Evolutionary conservation across 2,888 invertebrate genomes (phyloP), one percentile per base, ranked within the genome.

Genomic region (Calliphora vomitoria): DNA sequence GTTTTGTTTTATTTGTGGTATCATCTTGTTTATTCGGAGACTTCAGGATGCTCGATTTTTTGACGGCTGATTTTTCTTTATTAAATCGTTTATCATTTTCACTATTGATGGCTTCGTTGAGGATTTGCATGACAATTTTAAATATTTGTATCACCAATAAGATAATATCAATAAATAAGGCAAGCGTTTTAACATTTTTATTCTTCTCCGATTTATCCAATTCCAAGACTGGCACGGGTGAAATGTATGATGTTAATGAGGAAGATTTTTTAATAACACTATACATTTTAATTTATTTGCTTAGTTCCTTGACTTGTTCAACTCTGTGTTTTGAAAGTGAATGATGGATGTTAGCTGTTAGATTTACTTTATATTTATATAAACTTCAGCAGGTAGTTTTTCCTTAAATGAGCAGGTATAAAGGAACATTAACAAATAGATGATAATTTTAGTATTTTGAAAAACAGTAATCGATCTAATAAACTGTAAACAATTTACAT

Each of bases 101-200:
- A 18, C 25, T 58, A 4, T 11, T 44, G 25, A 15, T 1, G 4
- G n/a, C 10, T 58, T 15, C 3, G 31, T 72, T 38, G 53, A 64
- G 13, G 15, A 62, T 50, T 41, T 81, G 35, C 8, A 53, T 6
- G n/a, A 66, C 44, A 41, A 82, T 20, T 68, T 50, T 58, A 44
- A 82, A 31, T 41, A 75, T 53, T 60, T 74, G 47, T 18, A 82
- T 47, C 6, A 75, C 11, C 55, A 75, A 35, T 6, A 75, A 20
- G 31, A 75, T 38, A 74, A 82, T 68, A 20, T n/a, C n/a, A 15
- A 81, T 47, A 20, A 82, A 6, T 6, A 50, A 10, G 15, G 1
- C 25, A 47, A 50, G 15, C 5, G 25, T 3, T 18, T 60, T 50
- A 15, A 5, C 4, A 25, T 15, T 60, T 58, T 6, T 44, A 20